These are phyloP conservation scores for Yponomeuta sedellus DNA, from an alignment of 2,888 invertebrate genomes.

Conservation along the genomic window DNA sequence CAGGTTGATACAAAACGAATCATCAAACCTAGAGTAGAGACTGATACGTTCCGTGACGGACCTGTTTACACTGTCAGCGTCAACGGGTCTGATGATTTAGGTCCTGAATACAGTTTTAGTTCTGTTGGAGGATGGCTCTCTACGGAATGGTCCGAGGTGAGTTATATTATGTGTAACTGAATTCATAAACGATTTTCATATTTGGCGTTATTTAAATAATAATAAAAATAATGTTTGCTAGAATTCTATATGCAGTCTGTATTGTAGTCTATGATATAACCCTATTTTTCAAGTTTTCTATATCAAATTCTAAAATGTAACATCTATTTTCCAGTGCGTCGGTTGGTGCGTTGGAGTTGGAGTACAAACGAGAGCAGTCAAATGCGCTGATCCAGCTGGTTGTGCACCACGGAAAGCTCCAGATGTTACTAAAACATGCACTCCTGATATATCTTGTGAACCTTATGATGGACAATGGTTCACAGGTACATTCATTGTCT, in stretches of 20 bases:
- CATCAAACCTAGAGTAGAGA: conserved; percentile 32
- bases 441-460: conserved; percentile 78
- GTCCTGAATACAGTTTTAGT: conserved; percentile 60
- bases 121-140: conserved; percentile 71
- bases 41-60: conserved; percentile 55
- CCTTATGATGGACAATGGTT: conserved; percentile 88
- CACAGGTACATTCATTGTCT: conserved; percentile 68
- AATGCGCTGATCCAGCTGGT: conserved; percentile 81
- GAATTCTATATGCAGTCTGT: too few species aligned
- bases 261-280: too few species aligned
- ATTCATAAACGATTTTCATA: not conserved
- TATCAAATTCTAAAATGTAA: not conserved
- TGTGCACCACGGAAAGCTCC: conserved; percentile 77
- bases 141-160: conserved; percentile 77
- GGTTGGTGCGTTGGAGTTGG: conserved; percentile 85
- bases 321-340: conserved; percentile 76
- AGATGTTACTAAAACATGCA: conserved; percentile 79
- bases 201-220: too few species aligned
- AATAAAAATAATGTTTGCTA: too few species aligned
- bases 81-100: conserved; percentile 53
- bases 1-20: not conserved
- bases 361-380: conserved; percentile 81
- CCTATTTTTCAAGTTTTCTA: too few species aligned
- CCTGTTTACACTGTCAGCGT: conserved; percentile 59
- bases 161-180: conserved; percentile 17